Evolutionary conservation across 2,888 invertebrate genomes (phyloP), one percentile per base, ranked within the genome.

Genomic region (Trichogramma dendrolimi): DNA sequence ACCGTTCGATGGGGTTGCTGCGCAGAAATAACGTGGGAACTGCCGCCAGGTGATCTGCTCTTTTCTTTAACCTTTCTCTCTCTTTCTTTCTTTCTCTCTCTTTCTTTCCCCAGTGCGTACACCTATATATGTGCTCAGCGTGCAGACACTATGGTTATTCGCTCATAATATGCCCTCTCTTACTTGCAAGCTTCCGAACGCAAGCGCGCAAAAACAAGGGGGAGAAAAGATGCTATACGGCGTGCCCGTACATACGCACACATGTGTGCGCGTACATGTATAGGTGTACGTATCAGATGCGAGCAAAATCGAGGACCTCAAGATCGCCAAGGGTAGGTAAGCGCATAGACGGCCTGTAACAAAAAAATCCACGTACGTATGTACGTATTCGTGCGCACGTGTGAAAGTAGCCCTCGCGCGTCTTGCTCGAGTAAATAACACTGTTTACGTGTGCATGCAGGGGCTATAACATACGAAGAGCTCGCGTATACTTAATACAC

Each of bases 21-120:
- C 71, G 76, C 75, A 75, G 75, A 75, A 78, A 27, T 27, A 27
- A 78, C 79, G 79, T 79, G 79, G 79, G 79, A 79, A 79, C 74
- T 71, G 69, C 71, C 71, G 78, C 78, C 79, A 79, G 79, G 79
- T 79, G 79, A 78, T 76, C 69, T 61, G 65, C 68, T 70, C 68
- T 67, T 68, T 67, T 69, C 68, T 69, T 63, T 62, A 60, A 59
- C 59, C 67, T 67, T 67, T 68, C 70, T 60, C 67, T 67, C 67
- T 55, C 60, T 6, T 38, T 42, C 50, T n/a, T 41, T 49, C 41
- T 44, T 39, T 55, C 55, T 46, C 44, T 55, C 46, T 11, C 52
- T 55, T 51, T 47, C 47, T 47, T 27, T 3, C 10, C 46, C 10
- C n/a, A 38, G 50, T 10, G 8, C 39, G 27, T n/a, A 11, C 44